Conservation (phyloP, 2,113 vertebrate genomes). For the Macaca mulatta region DNA sequence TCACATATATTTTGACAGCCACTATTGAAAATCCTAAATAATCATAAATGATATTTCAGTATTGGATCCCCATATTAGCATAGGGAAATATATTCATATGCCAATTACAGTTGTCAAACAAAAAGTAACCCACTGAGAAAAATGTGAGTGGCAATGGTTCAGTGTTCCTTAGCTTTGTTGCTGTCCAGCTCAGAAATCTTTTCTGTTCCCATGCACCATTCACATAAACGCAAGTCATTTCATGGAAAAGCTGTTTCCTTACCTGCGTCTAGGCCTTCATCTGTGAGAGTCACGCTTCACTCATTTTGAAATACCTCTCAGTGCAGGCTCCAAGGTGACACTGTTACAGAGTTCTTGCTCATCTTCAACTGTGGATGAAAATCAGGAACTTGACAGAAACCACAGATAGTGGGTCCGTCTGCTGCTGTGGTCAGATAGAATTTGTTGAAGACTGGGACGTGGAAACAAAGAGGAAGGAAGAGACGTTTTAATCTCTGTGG, state of each 20-base stretch:
- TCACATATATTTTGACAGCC: neutral
- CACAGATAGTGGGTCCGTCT: neutral
- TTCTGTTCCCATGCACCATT: accelerated
- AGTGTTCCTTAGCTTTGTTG: accelerated
- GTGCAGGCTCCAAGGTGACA: neutral
- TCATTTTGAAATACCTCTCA: neutral
- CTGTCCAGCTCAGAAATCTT: neutral
- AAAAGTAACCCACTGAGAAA: neutral
- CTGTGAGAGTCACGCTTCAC: neutral
- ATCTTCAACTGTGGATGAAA: neutral
- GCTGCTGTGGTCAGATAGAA: neutral
- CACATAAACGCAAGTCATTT: accelerated
- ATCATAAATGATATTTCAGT: neutral
- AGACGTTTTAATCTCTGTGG: neutral
- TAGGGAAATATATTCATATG: neutral
- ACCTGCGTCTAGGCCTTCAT: neutral
- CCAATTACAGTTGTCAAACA: neutral
- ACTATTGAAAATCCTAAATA: neutral
- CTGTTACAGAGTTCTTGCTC: neutral
- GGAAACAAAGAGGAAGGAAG: neutral
- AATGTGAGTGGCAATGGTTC: too few species aligned
- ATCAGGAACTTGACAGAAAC: conserved; percentile 69
- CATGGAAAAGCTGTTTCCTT: neutral
- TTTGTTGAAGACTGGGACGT: neutral
- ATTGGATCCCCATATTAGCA: neutral